Conservation (phyloP, 2,888 invertebrate species). For the Bugulina stolonifera region DNA sequence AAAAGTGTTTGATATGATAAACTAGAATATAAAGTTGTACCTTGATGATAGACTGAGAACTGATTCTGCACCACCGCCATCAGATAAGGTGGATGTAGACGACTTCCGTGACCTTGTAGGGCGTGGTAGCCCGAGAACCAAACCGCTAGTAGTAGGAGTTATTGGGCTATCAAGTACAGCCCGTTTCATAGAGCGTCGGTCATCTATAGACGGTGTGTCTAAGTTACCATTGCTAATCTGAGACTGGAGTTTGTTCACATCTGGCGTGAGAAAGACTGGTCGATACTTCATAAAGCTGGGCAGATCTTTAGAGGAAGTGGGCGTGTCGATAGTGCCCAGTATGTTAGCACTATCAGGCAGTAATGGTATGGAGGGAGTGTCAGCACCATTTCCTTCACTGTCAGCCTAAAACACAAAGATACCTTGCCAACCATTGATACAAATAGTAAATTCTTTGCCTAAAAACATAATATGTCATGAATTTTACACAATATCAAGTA, state of each 20-base stretch:
- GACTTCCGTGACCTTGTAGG: background rate
- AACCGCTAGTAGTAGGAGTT: background rate
- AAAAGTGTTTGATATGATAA: no score
- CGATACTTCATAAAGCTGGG: constrained; percentile 16
- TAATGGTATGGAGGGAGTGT: constrained; percentile 3
- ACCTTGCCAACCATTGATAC: background rate
- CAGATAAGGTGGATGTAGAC: background rate
- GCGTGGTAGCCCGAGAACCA: constrained; percentile 6
- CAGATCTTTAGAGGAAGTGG: background rate
- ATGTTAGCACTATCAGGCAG: constrained; percentile 23
- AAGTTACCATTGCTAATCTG: constrained; percentile 23
- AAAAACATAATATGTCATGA: no score
- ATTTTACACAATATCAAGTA: no score
- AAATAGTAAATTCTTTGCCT: background rate
- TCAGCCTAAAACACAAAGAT: background rate
- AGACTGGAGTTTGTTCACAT: background rate
- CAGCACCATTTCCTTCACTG: background rate
- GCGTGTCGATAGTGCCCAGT: constrained; percentile 1
- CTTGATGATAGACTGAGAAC: background rate
- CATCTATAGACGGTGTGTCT: constrained; percentile 3
- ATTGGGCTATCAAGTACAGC: background rate
- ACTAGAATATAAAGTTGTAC: no score
- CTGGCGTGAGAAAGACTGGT: constrained; percentile 8
- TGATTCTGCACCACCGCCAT: background rate
- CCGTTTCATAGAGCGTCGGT: background rate